Conservation (phyloP, 2,888 invertebrate species). For the Stenodera caucasica region DNA sequence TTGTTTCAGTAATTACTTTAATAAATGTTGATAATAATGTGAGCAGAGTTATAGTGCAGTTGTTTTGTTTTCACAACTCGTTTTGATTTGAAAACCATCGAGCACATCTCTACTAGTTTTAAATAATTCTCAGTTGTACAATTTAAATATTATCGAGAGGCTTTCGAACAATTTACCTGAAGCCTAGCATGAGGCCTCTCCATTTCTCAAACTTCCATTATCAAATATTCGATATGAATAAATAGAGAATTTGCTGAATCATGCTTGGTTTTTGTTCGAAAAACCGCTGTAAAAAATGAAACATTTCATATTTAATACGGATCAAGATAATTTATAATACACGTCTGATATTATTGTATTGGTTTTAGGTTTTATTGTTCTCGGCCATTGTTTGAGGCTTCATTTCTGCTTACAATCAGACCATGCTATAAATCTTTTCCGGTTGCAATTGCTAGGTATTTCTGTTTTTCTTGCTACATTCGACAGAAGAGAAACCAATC, state of each 20-base stretch:
- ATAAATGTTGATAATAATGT: too few relatives aligned
- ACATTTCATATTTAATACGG: neutral
- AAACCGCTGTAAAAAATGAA: neutral
- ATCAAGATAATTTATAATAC: slow-evolving; percentile 1
- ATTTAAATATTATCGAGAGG: neutral
- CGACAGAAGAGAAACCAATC: neutral
- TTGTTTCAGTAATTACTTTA: neutral
- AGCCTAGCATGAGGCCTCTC: neutral
- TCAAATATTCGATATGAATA: neutral
- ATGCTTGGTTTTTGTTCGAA: neutral
- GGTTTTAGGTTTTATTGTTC: slow-evolving; percentile 1
- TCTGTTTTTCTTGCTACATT: neutral
- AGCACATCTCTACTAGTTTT: too few relatives aligned
- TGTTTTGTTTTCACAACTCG: too few relatives aligned
- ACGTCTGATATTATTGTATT: neutral
- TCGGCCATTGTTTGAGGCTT: slow-evolving; percentile 1
- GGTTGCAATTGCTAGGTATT: slow-evolving; percentile 1
- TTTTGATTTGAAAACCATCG: too few relatives aligned
- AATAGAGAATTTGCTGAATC: neutral
- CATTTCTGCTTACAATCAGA: neutral
- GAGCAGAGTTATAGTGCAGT: too few relatives aligned
- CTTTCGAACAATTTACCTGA: neutral
- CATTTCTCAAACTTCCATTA: too few relatives aligned
- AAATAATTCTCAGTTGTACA: neutral
- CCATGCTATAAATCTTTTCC: slow-evolving; percentile 6